These are phyloP conservation scores for Xerus inauris DNA, from an alignment of 2,113 vertebrate species.

Conservation along the genomic window DNA sequence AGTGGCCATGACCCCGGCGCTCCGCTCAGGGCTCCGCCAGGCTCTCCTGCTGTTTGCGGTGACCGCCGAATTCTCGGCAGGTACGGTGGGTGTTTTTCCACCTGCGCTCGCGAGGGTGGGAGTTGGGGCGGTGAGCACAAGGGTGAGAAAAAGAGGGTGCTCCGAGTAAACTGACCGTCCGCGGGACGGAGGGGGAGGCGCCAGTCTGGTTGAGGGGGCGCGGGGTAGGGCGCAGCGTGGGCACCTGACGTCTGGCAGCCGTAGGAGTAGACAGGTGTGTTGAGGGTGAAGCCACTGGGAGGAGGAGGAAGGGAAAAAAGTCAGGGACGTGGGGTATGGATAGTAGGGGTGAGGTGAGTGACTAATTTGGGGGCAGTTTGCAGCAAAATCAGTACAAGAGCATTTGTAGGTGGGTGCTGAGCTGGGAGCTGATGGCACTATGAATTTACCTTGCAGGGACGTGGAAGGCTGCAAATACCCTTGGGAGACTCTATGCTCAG, in stretches of 20 bases:
- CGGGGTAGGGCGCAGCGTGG: constrained; percentile 36
- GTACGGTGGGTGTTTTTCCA: constrained; percentile 63
- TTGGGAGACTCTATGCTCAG: background rate
- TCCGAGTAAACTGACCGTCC: background rate
- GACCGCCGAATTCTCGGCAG: constrained; percentile 82
- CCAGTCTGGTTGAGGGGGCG: background rate
- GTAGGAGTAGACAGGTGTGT: constrained; percentile 62
- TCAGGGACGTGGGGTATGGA: background rate
- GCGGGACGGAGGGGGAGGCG: background rate
- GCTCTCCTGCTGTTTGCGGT: constrained; percentile 79
- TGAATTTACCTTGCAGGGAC: background rate
- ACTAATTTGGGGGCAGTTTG: constrained; percentile 43
- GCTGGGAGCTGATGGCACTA: background rate
- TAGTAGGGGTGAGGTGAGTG: background rate
- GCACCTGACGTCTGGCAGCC: constrained; percentile 45
- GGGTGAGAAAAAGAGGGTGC: background rate
- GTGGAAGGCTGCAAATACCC: background rate
- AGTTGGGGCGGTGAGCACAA: background rate
- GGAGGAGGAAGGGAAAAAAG: background rate
- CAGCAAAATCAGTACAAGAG: background rate
- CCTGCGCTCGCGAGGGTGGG: background rate
- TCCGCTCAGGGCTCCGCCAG: constrained; percentile 55
- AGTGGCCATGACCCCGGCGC: constrained; percentile 78
- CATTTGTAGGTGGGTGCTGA: background rate
- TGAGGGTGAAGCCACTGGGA: background rate